Evolutionary conservation across 1,140 invertebrate genomes (phyloP).

Genomic region (Brachystomella parvula): DNA sequence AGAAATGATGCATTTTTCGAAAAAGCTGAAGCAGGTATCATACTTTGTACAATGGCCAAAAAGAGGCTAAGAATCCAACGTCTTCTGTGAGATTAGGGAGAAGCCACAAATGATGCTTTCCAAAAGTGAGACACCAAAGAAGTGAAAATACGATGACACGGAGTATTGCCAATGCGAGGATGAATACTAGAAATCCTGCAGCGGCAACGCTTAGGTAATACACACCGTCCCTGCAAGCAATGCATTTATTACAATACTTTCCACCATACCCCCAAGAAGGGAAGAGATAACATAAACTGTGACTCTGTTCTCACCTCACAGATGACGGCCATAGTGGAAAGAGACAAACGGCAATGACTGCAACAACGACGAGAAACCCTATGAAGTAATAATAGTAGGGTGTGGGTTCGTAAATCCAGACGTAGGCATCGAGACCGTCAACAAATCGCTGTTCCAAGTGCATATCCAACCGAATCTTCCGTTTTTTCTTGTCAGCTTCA

Average conservation of each 20-base stretch:
- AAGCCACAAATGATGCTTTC: slow-evolving; percentile 91
- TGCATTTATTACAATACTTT: slow-evolving; percentile 2
- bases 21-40: slow-evolving; percentile 36
- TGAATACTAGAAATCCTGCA: slow-evolving; percentile 86
- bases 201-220: slow-evolving; percentile 93
- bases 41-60: slow-evolving; percentile 93
- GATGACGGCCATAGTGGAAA: slow-evolving; percentile 95
- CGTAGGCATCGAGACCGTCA: slow-evolving; percentile 90
- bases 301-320: slow-evolving; percentile 61
- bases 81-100: slow-evolving; percentile 97
- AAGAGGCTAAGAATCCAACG: slow-evolving; percentile 96
- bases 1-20: background rate
- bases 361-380: slow-evolving; percentile 81
- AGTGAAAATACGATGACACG: slow-evolving; percentile 84
- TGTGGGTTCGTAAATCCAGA: slow-evolving; percentile 98
- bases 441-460: slow-evolving; percentile 88
- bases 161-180: slow-evolving; percentile 78
- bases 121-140: slow-evolving; percentile 80
- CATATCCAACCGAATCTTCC: slow-evolving; percentile 81
- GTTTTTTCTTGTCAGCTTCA: slow-evolving; percentile 49
- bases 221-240: slow-evolving; percentile 66
- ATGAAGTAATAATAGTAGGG: slow-evolving; percentile 94
- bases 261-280: too few relatives aligned
- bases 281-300: background rate
- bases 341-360: slow-evolving; percentile 89